phyloP scores from a whole-genome alignment of 2,888 invertebrate species.

The Allygus modestus region DNA sequence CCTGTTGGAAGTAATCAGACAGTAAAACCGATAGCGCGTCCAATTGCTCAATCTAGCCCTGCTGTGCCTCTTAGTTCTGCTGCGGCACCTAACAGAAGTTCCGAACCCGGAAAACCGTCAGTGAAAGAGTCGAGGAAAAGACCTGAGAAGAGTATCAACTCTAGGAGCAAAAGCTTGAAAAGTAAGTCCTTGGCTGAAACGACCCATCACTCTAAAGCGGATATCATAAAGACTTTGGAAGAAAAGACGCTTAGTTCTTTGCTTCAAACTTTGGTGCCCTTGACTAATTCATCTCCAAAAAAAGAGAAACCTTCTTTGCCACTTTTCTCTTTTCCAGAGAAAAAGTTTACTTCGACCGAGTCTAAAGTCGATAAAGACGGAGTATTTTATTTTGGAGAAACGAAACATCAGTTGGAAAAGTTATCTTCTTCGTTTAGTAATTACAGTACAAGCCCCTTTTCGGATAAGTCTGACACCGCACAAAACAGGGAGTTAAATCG shows the following conservation, averaged over 20 bases:
- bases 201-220: constrained; percentile 34
- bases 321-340: constrained; percentile 46
- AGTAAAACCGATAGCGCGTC: constrained; percentile 17
- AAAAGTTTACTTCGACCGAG: constrained; percentile 4
- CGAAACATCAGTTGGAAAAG: constrained; percentile 58
- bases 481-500: constrained; percentile 22
- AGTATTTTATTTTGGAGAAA: constrained; percentile 61
- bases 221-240: constrained; percentile 40
- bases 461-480: constrained; percentile 36
- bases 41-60: constrained; percentile 9
- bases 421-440: constrained; percentile 27
- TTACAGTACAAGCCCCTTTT: constrained; percentile 14
- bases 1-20: constrained; percentile 9
- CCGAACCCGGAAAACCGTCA: constrained; percentile 24
- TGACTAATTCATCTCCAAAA: constrained; percentile 43
- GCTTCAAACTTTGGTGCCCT: constrained; percentile 33
- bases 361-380: constrained; percentile 50
- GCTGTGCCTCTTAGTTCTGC: background rate
- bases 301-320: constrained; percentile 44
- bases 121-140: constrained; percentile 50
- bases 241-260: constrained; percentile 51
- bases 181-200: constrained; percentile 38
- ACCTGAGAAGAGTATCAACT: constrained; percentile 50
- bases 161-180: constrained; percentile 30
- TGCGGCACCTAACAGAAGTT: background rate